Evolutionary conservation across 2,797 vertebrate genomes (phyloP).

Genomic region (Merluccius polli): DNA sequence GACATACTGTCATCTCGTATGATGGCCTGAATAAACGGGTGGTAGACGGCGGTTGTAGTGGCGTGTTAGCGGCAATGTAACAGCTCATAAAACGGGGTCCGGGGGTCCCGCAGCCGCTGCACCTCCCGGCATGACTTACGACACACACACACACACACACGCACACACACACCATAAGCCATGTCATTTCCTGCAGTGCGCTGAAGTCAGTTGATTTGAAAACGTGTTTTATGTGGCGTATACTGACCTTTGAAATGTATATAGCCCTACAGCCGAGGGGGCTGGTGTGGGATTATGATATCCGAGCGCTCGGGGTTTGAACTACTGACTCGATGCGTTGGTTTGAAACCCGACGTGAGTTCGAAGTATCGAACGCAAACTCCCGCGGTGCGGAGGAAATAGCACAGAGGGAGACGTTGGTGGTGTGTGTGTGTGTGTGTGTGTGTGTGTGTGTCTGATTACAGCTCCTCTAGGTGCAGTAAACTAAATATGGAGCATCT

Average conservation of each 20-base stretch:
- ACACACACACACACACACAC: neutral
- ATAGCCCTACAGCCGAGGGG: constrained; percentile 33
- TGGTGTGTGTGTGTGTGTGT: constrained; percentile 16
- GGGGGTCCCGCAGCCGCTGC: too few relatives aligned
- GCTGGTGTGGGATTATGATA: constrained; percentile 32
- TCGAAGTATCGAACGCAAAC: constrained; percentile 49
- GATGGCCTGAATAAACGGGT: too few relatives aligned
- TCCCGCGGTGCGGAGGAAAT: constrained; percentile 26
- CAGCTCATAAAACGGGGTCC: too few relatives aligned
- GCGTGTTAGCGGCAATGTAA: too few relatives aligned
- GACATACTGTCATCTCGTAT: too few relatives aligned
- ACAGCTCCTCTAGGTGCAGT: neutral
- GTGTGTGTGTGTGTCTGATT: too few relatives aligned
- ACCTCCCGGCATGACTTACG: constrained; percentile 16
- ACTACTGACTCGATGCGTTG: constrained; percentile 18
- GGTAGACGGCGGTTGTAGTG: too few relatives aligned
- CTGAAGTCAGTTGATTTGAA: constrained; percentile 45
- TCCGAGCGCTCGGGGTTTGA: constrained; percentile 29
- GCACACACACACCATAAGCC: constrained; percentile 18
- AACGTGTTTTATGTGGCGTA: constrained; percentile 47
- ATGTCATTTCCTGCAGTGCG: constrained; percentile 40
- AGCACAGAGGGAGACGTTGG: constrained; percentile 13
- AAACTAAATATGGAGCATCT: constrained; percentile 7
- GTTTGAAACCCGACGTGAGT: constrained; percentile 44
- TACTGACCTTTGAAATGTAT: constrained; percentile 38